These are phyloP conservation scores for Bombus fervidus DNA, from an alignment of 1,140 invertebrate species.

Conservation along the genomic window DNA sequence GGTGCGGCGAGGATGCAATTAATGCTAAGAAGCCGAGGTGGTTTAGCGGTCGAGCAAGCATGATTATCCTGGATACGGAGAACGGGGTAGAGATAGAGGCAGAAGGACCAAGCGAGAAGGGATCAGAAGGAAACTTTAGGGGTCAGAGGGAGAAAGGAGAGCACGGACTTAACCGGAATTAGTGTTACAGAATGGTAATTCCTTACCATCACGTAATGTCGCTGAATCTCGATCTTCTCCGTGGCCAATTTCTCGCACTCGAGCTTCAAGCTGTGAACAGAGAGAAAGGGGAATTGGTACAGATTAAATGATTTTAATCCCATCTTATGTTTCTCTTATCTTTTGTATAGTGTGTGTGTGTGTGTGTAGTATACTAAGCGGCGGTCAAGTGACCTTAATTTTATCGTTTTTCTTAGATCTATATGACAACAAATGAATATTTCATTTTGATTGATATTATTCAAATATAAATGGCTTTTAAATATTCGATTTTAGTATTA, in stretches of 20 bases:
- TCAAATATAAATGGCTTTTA: no score
- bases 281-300: not conserved
- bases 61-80: constrained; percentile 72
- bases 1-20: constrained; percentile 78
- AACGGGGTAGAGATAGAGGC: constrained; percentile 35
- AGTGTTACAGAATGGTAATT: constrained; percentile 68
- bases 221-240: constrained; percentile 99
- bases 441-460: no score
- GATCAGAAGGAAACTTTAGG: constrained; percentile 38
- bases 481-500: no score
- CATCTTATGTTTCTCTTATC: not conserved
- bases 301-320: constrained; percentile 15
- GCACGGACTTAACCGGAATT: constrained; percentile 58
- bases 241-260: constrained; percentile 98
- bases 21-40: constrained; percentile 79
- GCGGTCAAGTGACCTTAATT: not conserved
- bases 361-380: not conserved
- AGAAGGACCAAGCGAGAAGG: constrained; percentile 47
- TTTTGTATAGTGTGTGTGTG: not conserved
- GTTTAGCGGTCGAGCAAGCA: constrained; percentile 77
- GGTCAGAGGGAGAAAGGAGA: constrained; percentile 54
- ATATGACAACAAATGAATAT: no score
- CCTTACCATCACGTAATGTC: constrained; percentile 99
- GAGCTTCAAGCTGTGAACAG: constrained; percentile 89
- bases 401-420: no score